Base-by-base conservation (phyloP, 2,113 vertebrate species). In the Vimba vimba region DNA sequence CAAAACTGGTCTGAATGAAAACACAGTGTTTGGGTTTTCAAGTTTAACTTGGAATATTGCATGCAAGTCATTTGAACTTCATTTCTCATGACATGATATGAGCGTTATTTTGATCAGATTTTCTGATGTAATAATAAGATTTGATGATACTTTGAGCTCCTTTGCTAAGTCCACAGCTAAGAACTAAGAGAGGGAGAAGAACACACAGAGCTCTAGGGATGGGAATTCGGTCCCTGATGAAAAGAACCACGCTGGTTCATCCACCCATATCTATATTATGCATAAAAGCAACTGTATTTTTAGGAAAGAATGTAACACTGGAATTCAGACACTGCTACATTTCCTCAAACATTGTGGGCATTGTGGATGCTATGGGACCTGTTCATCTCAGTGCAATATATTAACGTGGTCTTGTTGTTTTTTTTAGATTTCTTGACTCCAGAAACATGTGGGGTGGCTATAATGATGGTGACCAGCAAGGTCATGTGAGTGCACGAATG, bases 401-500 rank as follows among this genome's bases (percentile, higher is more conserved):
- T 50, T 76, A 64, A 78, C 39, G 43, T 45, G 55, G 62, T 52
- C 45, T 73, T 78, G 62, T 25, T 52, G 21, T 30, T 43, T n/a
- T 57, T 80, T 39, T 21, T 50, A 12, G 3, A 59, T 47, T 27
- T 39, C 86, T 57, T 79, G 43, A 30, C 17, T 62, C 71, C 90
- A 95, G 95, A 96, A 91, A 74, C 86, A 98, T 98, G 98, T 99
- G 97, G 97, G 95, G 96, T 90, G 94, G 93, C 15, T 94, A 94
- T 21, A 95, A 92, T 60, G 93, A 94, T 55, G 92, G 91, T 0
- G 95, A 97, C 62, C 94, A 96, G 71, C 88, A 94, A 3, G 97
- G 96, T 71, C 97, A 98, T 1, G 95, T 98, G 87, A 89, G 96
- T n/a, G 97, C 96, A 4, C 95, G 98, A 85, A 97, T 98, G 97